Percentiles rank a stretch among this genome's conserved stretches.
phyloP scores from a whole-genome alignment of 2,113 vertebrate species.

The Nothoprocta pentlandii region DNA sequence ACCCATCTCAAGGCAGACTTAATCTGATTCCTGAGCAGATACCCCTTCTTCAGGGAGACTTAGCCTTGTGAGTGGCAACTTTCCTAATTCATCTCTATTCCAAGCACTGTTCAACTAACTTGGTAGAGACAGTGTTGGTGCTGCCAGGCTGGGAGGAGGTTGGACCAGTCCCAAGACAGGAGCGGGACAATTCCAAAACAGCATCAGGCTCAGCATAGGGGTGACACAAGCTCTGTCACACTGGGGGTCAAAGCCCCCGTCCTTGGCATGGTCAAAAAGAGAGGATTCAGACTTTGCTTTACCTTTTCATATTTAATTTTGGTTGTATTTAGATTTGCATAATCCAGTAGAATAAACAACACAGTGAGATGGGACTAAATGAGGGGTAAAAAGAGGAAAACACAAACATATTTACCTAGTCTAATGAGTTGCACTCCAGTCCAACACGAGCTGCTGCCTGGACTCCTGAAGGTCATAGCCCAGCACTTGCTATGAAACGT shows the following conservation, averaged over 20 bases:
- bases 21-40: background rate
- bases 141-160: background rate
- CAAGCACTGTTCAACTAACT: background rate
- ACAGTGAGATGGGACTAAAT: background rate
- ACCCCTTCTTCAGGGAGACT: background rate
- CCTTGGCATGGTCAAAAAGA: background rate
- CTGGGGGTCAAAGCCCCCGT: background rate
- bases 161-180: background rate
- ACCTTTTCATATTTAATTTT: background rate
- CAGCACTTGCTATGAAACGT: background rate
- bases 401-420: background rate
- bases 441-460: background rate
- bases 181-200: background rate
- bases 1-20: background rate
- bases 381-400: slow-evolving; percentile 10
- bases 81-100: background rate
- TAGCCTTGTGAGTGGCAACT: background rate
- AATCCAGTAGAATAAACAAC: slow-evolving; percentile 52
- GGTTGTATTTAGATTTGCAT: slow-evolving; percentile 33
- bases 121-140: background rate
- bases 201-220: background rate
- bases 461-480: slow-evolving; percentile 26
- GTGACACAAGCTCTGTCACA: background rate
- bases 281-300: background rate
- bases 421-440: background rate